A percentile compares a stretch with the other conserved stretches of the same genome.
Conservation (phyloP, 2,797 vertebrate genomes). For the Eulemur coronatus region DNA sequence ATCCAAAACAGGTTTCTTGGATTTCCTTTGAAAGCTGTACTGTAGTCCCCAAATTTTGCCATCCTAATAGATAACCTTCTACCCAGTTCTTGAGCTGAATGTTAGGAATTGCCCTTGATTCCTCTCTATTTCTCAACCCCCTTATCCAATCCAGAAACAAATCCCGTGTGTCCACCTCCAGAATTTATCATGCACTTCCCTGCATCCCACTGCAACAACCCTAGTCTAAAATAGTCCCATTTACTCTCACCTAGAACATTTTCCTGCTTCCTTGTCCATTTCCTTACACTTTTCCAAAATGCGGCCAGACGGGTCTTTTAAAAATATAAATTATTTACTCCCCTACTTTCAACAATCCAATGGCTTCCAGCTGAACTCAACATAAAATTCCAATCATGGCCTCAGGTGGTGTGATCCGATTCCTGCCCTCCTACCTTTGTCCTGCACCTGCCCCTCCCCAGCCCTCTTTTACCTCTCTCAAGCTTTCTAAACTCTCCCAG, state of each 20-base stretch:
- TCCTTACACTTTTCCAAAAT: neutral
- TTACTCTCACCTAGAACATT: neutral
- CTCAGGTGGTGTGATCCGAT: no score
- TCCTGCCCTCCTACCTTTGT: neutral
- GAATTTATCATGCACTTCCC: neutral
- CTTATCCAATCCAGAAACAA: neutral
- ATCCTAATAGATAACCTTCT: neutral
- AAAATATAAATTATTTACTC: neutral
- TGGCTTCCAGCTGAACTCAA: neutral
- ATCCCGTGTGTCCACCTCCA: neutral
- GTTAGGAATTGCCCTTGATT: neutral
- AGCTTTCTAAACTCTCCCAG: neutral
- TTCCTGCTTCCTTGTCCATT: neutral
- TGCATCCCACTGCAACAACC: neutral
- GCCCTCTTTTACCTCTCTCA: neutral
- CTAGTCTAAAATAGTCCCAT: neutral
- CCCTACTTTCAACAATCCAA: neutral
- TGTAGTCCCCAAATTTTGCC: neutral
- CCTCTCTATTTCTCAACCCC: neutral
- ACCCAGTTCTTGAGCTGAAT: neutral
- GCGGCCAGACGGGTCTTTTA: neutral
- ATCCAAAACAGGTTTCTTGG: neutral
- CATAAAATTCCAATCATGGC: neutral
- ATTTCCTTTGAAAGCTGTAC: neutral
- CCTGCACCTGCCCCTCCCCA: neutral